Evolutionary conservation across 2,888 invertebrate species (phyloP).

Genomic region (Malacosoma neustria): DNA sequence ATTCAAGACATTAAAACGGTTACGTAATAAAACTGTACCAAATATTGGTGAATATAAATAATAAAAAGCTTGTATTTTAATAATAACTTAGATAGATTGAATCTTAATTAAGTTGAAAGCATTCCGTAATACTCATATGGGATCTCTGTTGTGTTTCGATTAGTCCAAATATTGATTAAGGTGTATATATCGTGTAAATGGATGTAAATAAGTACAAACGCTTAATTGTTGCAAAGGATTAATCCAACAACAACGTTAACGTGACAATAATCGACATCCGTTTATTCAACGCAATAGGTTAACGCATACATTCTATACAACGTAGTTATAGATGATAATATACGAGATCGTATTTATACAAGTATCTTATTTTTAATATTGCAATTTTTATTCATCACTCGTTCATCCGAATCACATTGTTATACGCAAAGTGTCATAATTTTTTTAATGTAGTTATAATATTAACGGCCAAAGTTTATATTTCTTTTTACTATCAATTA

Average conservation of each 20-base stretch:
- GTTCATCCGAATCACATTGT: not conserved
- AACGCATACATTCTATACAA: conserved; percentile 14
- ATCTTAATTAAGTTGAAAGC: conserved; percentile 65
- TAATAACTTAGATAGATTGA: conserved; percentile 62
- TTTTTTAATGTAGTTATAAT: conserved; percentile 2
- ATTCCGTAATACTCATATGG: conserved; percentile 69
- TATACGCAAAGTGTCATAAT: not conserved
- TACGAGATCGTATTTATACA: conserved; percentile 4
- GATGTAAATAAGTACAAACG: conserved; percentile 54
- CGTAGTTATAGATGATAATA: conserved; percentile 9
- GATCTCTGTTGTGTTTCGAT: conserved; percentile 69
- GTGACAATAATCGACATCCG: conserved; percentile 64
- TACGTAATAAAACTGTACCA: not conserved
- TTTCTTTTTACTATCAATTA: too few relatives aligned
- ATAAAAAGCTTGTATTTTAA: conserved; percentile 12
- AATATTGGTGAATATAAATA: conserved; percentile 28
- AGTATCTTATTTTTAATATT: not conserved
- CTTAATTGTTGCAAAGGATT: conserved; percentile 18
- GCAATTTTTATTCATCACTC: not conserved
- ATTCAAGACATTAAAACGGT: too few relatives aligned
- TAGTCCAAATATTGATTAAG: conserved; percentile 53
- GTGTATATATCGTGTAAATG: conserved; percentile 40
- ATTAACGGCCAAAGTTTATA: not conserved
- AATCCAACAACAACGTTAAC: conserved; percentile 29
- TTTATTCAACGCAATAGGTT: conserved; percentile 38